phyloP scores from a whole-genome alignment of 2,113 vertebrate species.

The Leucopsar rothschildi region DNA sequence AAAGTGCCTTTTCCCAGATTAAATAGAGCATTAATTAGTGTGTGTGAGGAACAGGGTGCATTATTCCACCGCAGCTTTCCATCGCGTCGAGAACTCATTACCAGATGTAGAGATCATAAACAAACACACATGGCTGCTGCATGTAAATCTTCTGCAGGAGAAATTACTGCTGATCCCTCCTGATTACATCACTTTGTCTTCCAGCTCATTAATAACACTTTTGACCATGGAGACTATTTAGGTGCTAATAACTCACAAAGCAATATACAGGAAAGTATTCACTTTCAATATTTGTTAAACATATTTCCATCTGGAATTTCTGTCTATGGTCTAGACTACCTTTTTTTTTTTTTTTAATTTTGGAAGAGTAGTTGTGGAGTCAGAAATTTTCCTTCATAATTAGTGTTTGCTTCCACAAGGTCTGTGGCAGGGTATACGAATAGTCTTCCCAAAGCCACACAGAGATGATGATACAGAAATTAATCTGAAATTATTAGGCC shows the following conservation, averaged over 20 bases:
- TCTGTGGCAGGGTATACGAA: neutral
- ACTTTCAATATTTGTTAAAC: neutral
- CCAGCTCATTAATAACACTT: constrained; percentile 23
- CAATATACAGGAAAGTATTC: neutral
- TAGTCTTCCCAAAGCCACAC: neutral
- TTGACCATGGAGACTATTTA: neutral
- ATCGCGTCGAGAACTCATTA: constrained; percentile 15
- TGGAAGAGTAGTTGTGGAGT: neutral
- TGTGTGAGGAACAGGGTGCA: neutral
- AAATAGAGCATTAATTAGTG: constrained; percentile 44
- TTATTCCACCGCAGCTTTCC: constrained; percentile 29
- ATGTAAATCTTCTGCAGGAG: constrained; percentile 21
- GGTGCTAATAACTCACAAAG: neutral
- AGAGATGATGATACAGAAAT: neutral
- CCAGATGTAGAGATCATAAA: constrained; percentile 51
- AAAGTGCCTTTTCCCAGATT: constrained; percentile 9
- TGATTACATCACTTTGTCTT: constrained; percentile 26
- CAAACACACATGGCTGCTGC: constrained; percentile 45
- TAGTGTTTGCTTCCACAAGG: neutral
- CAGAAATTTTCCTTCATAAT: neutral
- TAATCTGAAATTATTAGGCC: neutral
- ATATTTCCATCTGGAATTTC: neutral
- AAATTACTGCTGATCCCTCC: constrained; percentile 24
- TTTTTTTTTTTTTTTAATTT: neutral
- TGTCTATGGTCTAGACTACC: neutral